phyloP scores from a whole-genome alignment of 2,113 vertebrate genomes.

The Rhinogobius similis region DNA sequence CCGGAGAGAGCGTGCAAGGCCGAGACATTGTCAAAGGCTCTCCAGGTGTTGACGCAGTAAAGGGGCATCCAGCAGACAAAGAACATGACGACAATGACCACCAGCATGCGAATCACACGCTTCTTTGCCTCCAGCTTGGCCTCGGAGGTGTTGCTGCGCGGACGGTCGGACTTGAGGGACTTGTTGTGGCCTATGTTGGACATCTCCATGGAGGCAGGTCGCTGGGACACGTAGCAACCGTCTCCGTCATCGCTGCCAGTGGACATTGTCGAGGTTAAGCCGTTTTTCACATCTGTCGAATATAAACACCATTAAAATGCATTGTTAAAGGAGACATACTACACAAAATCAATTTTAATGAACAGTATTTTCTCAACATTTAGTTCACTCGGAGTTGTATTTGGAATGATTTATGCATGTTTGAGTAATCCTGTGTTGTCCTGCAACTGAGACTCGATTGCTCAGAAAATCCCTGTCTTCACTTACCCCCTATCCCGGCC shows the following conservation, averaged over 20 bases:
- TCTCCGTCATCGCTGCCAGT: slow-evolving; percentile 80
- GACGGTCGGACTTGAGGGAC: slow-evolving; percentile 66
- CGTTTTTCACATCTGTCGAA: slow-evolving; percentile 71
- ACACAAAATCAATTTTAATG: too few species aligned
- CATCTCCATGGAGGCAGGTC: slow-evolving; percentile 83
- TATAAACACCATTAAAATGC: background rate
- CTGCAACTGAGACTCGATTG: too few species aligned
- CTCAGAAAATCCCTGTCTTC: too few species aligned
- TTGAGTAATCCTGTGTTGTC: too few species aligned
- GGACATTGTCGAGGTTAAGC: slow-evolving; percentile 40
- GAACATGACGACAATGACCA: slow-evolving; percentile 91
- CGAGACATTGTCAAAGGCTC: slow-evolving; percentile 81
- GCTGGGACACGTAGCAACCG: slow-evolving; percentile 85
- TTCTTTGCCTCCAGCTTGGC: slow-evolving; percentile 92
- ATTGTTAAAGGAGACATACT: too few species aligned
- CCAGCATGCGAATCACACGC: slow-evolving; percentile 92
- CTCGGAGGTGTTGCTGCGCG: slow-evolving; percentile 81
- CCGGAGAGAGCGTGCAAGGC: slow-evolving; percentile 85
- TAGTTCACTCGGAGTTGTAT: too few species aligned
- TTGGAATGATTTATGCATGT: too few species aligned
- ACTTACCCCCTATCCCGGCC: too few species aligned
- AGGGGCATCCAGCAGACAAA: slow-evolving; percentile 96
- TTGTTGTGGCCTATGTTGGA: slow-evolving; percentile 71
- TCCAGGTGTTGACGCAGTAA: slow-evolving; percentile 92
- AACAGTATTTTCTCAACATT: too few species aligned